phyloP scores from a whole-genome alignment of 2,797 vertebrate species.

The Podargus strigoides region DNA sequence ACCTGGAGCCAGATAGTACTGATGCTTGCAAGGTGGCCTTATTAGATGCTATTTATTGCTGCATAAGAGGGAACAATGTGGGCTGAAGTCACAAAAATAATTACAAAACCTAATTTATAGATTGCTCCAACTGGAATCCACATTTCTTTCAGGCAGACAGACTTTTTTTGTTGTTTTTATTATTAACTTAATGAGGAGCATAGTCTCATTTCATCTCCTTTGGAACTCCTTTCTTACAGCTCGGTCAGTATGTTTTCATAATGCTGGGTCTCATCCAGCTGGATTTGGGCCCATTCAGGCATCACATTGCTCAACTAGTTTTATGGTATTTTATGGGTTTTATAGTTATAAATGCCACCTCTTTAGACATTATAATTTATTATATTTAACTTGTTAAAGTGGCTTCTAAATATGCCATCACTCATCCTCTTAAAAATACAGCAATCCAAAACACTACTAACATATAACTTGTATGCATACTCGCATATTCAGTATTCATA shows the following conservation, averaged over 20 bases:
- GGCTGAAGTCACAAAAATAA: slow-evolving; percentile 32
- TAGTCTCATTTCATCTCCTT: slow-evolving; percentile 20
- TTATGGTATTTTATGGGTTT: background rate
- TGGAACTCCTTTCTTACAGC: background rate
- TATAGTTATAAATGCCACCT: background rate
- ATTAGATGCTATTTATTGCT: slow-evolving; percentile 34
- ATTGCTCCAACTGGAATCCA: slow-evolving; percentile 46
- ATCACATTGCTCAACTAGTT: background rate
- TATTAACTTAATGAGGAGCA: slow-evolving; percentile 32
- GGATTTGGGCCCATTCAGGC: background rate
- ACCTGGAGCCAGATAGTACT: slow-evolving; percentile 24
- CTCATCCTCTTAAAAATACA: background rate
- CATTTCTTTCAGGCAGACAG: slow-evolving; percentile 48
- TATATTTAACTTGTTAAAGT: background rate
- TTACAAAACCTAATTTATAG: slow-evolving; percentile 37
- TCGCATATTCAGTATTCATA: background rate
- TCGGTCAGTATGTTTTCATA: background rate
- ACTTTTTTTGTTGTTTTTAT: background rate
- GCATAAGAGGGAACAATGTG: background rate
- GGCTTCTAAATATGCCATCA: background rate
- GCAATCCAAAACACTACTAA: background rate
- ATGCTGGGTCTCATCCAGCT: background rate
- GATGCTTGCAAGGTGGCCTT: slow-evolving; percentile 12
- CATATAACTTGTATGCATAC: background rate
- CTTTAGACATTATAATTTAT: background rate